Base-by-base conservation (phyloP, 2,113 vertebrate genomes). In the Riparia riparia region DNA sequence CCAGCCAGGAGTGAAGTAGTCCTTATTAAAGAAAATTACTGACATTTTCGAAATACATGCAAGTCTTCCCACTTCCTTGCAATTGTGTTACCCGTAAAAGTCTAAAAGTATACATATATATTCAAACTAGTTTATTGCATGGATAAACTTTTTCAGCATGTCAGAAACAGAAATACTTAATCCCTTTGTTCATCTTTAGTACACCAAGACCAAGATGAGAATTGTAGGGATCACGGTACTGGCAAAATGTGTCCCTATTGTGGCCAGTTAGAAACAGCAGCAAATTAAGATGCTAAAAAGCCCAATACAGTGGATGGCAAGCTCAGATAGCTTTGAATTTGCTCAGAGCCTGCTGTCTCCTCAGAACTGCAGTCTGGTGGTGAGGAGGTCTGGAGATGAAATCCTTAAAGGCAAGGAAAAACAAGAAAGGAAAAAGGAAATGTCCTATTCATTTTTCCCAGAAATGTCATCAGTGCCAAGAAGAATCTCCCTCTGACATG, bases 1-100 rank as follows among this genome's bases (percentile, higher is more conserved):
- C 37, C 78, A 79, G 57, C 61, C 61, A 93, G 84, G 28, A 87
- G 57, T 22, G 44, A 95, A 94, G 66, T 57, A 85, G 22, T 82
- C 28, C 31, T 90, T 91, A 79, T 68, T 87, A 82, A 92, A 97
- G 37, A 51, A 90, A 86, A 85, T 63, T 68, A 92, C 57, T 82
- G 25, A 60, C 57, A 60, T 89, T 91, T 92, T 61, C 74, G 77
- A 90, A 96, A 82, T 15, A 70, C 7, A 32, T 44, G 14, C 22
- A 82, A 39, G 12, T 77, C 42, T 90, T 95, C 70, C 57, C 45
- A 84, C 21, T 84, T 92, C 44, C 49, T 56, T 82, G n/a, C 37
- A 86, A 22, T 65, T 86, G 39, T 47, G 29, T 51, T 89, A 79
- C 61, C 20, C 56, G 76, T 57, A 61, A 82, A 95, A 85, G 37